Evolutionary conservation across 1,140 invertebrate species (phyloP), one percentile per base, ranked within the genome.

Genomic region (Pectinophora gossypiella): DNA sequence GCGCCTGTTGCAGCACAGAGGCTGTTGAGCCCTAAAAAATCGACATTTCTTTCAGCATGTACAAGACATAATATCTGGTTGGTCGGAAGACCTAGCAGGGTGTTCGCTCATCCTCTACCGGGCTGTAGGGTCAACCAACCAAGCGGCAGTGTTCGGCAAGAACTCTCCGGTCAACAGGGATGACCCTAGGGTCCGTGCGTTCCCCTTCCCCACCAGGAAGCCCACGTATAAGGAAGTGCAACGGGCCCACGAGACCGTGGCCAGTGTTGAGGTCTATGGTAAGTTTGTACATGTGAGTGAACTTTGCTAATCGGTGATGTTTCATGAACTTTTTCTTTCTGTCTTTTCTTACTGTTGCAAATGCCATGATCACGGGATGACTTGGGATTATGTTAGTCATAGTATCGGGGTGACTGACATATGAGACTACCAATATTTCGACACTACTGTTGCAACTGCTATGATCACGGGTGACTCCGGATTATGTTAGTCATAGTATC

Each of bases 191-290:
- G 77, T 97, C 9, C 83, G 95, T 69, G 90, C 89, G 32, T 90
- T 97, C 59, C 96, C 96, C 4, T 96, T 98, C 81, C 91, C 94
- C 1, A 97, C 96, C 0, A 89, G 92, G 61, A 89, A 95, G 64
- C 93, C 96, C 2, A 96, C 94, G 1, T 95, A 93, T 61, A 94
- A 91, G 48, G 96, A 97, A 89, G 91, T 96, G 0, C 90, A 93
- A 73, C 88, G 95, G 51, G 94, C 96, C 1, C 92, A 95, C 69
- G 89, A 91, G 32, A 87, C 93, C 48, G 73, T 97, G 3, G 89
- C 91, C n/a, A 91, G 91, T 42, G 86, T 95, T 45, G 92, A 93
- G 73, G 90, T 94, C 55, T 95, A 95, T 86, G 93, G 95, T 93
- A 15, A 40, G 36, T 40, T 40, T 40, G 6, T 3, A 38, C 6